Percentiles rank a stretch among this genome's conserved stretches.
phyloP scores from a whole-genome alignment of 23 tunicate genomes.

The Ciona savignyi region DNA sequence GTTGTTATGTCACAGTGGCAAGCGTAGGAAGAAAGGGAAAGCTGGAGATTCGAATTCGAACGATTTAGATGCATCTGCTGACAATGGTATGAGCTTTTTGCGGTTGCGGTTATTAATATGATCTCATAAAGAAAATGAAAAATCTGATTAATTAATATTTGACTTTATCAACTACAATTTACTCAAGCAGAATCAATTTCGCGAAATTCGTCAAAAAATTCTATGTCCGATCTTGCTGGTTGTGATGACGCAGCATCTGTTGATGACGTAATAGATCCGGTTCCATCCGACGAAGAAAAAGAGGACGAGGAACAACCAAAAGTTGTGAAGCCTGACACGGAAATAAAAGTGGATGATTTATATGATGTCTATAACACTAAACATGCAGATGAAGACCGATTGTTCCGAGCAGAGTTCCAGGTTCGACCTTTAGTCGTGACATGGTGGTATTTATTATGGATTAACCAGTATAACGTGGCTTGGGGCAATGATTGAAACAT shows the following conservation, averaged over 20 bases:
- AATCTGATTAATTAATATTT: too few species aligned
- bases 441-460: too few species aligned
- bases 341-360: slow-evolving; percentile 22
- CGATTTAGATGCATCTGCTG: neutral
- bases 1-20: neutral
- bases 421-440: too few species aligned
- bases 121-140: too few species aligned
- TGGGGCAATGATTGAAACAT: too few species aligned
- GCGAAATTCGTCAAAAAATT: slow-evolving; percentile 21
- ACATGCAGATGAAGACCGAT: slow-evolving; percentile 85
- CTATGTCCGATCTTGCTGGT: neutral
- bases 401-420: slow-evolving; percentile 73
- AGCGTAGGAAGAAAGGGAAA: neutral
- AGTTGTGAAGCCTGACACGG: slow-evolving; percentile 21
- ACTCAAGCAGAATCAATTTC: slow-evolving; percentile 1
- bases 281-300: slow-evolving; percentile 9
- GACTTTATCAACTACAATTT: too few species aligned
- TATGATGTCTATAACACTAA: slow-evolving; percentile 28
- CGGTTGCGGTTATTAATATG: too few species aligned
- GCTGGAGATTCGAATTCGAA: neutral
- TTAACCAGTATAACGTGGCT: too few species aligned
- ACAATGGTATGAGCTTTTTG: too few species aligned
- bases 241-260: neutral
- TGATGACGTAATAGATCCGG: slow-evolving; percentile 22
- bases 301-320: neutral